phyloP scores from a whole-genome alignment of 2,113 vertebrate genomes.

The Atractosteus spatula region DNA sequence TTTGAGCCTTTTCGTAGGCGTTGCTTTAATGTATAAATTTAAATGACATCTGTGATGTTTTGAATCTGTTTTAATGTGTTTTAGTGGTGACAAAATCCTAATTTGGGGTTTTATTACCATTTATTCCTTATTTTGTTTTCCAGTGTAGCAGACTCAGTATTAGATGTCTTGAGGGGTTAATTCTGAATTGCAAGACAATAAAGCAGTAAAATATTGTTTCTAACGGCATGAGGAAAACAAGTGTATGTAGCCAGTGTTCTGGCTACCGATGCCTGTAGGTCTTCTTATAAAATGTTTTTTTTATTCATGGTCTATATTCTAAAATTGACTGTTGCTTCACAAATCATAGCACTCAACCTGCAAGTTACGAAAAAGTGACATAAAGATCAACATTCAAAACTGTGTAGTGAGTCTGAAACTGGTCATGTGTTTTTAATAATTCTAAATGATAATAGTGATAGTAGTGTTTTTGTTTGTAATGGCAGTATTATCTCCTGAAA shows the following conservation, averaged over 20 bases:
- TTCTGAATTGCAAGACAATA: too few species aligned
- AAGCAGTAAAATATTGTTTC: too few species aligned
- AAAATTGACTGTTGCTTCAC: not conserved
- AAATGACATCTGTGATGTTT: conserved; percentile 41
- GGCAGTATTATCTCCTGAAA: conserved; percentile 51
- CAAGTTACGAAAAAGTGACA: too few species aligned
- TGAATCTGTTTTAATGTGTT: conserved; percentile 4
- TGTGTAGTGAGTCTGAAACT: too few species aligned
- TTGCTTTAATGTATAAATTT: conserved; percentile 23
- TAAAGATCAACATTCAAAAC: too few species aligned
- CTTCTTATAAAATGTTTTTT: not conserved
- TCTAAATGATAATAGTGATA: not conserved
- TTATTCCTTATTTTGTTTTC: not conserved
- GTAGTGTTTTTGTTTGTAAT: not conserved
- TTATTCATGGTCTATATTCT: not conserved
- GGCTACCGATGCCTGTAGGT: not conserved
- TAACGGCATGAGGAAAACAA: too few species aligned
- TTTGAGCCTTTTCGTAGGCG: conserved; percentile 15
- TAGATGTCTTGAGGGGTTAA: conserved; percentile 6
- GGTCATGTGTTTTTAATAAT: not conserved
- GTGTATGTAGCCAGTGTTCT: not conserved
- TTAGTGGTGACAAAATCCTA: not conserved
- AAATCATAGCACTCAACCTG: too few species aligned
- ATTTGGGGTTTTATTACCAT: conserved; percentile 11
- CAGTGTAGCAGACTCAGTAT: not conserved